phyloP scores from a whole-genome alignment of 2,888 invertebrate species.

The Brenthis hecate region DNA sequence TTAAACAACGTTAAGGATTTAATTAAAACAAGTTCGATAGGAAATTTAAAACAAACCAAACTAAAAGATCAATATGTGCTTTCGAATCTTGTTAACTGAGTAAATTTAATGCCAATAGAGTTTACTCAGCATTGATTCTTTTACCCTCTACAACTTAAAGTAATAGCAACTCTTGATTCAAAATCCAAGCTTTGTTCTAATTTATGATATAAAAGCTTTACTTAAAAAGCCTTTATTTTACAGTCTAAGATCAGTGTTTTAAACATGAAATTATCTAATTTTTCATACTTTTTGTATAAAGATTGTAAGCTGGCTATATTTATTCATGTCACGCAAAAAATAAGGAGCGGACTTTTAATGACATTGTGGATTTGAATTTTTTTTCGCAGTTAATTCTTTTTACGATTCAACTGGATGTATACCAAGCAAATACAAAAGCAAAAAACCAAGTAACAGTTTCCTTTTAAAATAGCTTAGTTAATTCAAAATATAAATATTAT shows the following conservation, averaged over 20 bases:
- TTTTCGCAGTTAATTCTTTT: background rate
- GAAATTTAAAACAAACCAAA: slow-evolving; percentile 42
- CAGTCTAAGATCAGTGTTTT: background rate
- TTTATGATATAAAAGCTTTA: background rate
- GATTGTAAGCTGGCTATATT: slow-evolving; percentile 9
- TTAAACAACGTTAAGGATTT: slow-evolving; percentile 35
- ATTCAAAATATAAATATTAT: too few relatives aligned
- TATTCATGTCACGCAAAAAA: slow-evolving; percentile 23
- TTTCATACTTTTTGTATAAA: slow-evolving; percentile 8
- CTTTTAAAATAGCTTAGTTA: too few relatives aligned
- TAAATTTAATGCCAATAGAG: slow-evolving; percentile 39
- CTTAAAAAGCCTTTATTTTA: background rate
- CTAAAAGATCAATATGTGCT: slow-evolving; percentile 42
- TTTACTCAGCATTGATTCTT: slow-evolving; percentile 32
- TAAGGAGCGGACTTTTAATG: slow-evolving; percentile 13
- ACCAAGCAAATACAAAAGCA: too few relatives aligned
- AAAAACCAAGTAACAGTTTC: too few relatives aligned
- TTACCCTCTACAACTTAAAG: slow-evolving; percentile 38
- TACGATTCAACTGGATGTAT: background rate
- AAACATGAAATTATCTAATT: slow-evolving; percentile 20
- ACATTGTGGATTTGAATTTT: slow-evolving; percentile 5
- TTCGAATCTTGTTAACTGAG: slow-evolving; percentile 40
- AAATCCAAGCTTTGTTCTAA: background rate
- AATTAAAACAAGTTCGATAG: slow-evolving; percentile 40
- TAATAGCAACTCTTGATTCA: slow-evolving; percentile 37